Percentiles rank a stretch among this genome's conserved stretches.
Evolutionary conservation across 2,797 vertebrate genomes (phyloP).

Genomic region (Micropoecilia bifurca): DNA sequence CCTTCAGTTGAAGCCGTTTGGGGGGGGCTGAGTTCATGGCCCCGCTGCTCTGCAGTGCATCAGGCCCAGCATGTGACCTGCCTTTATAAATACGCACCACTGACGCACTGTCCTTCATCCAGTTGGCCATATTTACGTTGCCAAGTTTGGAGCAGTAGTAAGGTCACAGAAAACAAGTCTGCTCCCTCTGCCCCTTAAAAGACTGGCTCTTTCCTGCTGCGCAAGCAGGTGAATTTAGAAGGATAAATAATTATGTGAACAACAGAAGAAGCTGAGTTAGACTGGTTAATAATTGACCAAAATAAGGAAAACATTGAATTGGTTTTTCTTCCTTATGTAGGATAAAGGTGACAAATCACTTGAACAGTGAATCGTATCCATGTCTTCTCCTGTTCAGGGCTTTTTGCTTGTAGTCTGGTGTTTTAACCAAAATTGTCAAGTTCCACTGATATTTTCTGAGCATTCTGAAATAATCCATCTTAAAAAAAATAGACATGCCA

Average conservation of each 20-base stretch:
- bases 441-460: neutral
- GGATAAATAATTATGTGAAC: neutral
- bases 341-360: neutral
- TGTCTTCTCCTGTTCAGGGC: neutral
- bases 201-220: conserved; percentile 9
- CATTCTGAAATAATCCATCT: neutral
- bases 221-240: neutral
- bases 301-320: conserved; percentile 1
- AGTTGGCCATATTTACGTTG: conserved; percentile 78
- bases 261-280: neutral
- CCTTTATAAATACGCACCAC: conserved; percentile 78
- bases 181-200: conserved; percentile 13
- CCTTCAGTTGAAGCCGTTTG: conserved; percentile 42
- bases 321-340: neutral
- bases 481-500: neutral
- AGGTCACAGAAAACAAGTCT: conserved; percentile 46
- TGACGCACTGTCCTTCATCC: conserved; percentile 63
- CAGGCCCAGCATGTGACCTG: conserved; percentile 71
- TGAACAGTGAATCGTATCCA: neutral
- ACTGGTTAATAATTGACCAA: conserved; percentile 5
- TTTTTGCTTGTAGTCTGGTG: neutral
- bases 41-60: conserved; percentile 53
- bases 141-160: conserved; percentile 51
- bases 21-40: conserved; percentile 20
- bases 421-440: neutral